Conservation (phyloP, 2,888 invertebrate species). For the Scaptomyza flava region DNA sequence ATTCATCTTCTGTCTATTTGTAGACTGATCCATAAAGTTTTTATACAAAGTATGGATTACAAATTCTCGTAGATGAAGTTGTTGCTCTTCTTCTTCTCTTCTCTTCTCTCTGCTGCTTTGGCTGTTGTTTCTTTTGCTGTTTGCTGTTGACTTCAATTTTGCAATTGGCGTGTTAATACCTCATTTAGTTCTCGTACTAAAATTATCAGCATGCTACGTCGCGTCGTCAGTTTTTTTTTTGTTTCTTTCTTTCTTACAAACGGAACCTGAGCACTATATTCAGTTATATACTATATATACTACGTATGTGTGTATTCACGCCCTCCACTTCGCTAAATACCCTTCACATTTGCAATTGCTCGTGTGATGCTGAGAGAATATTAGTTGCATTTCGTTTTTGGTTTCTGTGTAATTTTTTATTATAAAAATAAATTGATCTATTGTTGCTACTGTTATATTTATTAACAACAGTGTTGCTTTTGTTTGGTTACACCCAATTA, state of each 20-base stretch:
- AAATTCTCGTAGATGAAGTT: background rate
- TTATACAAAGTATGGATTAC: background rate
- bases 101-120: background rate
- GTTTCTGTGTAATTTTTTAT: constrained; percentile 72
- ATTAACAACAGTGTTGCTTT: constrained; percentile 64
- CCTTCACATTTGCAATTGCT: constrained; percentile 11
- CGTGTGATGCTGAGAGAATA: constrained; percentile 73
- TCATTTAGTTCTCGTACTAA: constrained; percentile 82
- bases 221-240: constrained; percentile 22
- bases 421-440: constrained; percentile 81
- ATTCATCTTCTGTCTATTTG: constrained; percentile 9
- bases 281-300: constrained; percentile 3
- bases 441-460: constrained; percentile 76
- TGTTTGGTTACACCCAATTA: constrained; percentile 81
- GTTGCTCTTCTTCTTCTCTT: background rate
- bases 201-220: constrained; percentile 59
- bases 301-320: background rate
- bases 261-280: constrained; percentile 3
- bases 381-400: constrained; percentile 35
- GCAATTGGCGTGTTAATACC: constrained; percentile 83
- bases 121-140: constrained; percentile 10
- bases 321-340: constrained; percentile 5
- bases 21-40: background rate
- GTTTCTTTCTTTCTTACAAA: constrained; percentile 24
- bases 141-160: constrained; percentile 64